Percentiles rank a stretch among this genome's conserved stretches.
phyloP scores from a whole-genome alignment of 2,113 vertebrate species.

The Cyphomyrus plagiostoma region DNA sequence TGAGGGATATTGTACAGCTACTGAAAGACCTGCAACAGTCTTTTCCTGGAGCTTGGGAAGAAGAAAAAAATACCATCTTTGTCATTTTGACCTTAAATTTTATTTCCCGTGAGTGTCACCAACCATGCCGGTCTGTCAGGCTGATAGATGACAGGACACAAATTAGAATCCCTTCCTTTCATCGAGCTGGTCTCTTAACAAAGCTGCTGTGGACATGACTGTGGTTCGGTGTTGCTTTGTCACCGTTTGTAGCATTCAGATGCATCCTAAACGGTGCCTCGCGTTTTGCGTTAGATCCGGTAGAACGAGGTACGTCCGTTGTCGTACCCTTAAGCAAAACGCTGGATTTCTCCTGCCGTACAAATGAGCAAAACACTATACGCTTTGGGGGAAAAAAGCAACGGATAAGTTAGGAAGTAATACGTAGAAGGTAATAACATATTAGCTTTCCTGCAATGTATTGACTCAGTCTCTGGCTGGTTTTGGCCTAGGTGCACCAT shows the following conservation, averaged over 20 bases:
- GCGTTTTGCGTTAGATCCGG: not conserved
- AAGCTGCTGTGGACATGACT: not conserved
- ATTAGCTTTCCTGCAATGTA: not conserved
- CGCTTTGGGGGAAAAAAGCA: not conserved
- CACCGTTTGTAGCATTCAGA: not conserved
- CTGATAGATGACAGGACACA: constrained; percentile 19
- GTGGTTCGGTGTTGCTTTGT: not conserved
- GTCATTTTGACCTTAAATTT: constrained; percentile 21
- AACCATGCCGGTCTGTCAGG: constrained; percentile 4
- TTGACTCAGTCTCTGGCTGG: not conserved
- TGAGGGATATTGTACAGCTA: constrained; percentile 10
- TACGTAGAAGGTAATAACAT: not conserved
- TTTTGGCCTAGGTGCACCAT: not conserved
- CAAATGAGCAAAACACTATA: not conserved
- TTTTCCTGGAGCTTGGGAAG: constrained; percentile 1
- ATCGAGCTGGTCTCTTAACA: not conserved
- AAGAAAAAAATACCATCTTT: not conserved
- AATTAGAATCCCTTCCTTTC: constrained; percentile 3
- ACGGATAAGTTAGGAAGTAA: not conserved
- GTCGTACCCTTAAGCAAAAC: not conserved
- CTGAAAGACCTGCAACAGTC: constrained; percentile 2
- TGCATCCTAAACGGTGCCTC: not conserved
- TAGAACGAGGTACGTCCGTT: not conserved
- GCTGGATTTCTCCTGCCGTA: not conserved
- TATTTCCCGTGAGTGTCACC: constrained; percentile 22